Conservation (phyloP, 2,888 invertebrate genomes). For the Agonopterix heracliana region DNA sequence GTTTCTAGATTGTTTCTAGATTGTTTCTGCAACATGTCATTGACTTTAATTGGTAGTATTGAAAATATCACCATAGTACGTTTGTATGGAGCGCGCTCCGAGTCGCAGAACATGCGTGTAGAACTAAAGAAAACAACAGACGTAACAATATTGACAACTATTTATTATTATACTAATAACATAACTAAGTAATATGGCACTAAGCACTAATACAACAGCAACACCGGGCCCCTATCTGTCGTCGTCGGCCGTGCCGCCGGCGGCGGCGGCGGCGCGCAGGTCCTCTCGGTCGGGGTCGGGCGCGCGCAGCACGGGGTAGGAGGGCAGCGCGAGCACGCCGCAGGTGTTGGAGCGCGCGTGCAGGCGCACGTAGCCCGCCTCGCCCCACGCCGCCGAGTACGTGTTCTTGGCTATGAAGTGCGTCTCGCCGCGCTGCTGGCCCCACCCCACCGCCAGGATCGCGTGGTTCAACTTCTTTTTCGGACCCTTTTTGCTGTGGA, state of each 20-base stretch:
- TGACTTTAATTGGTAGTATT: too few relatives aligned
- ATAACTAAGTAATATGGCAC: too few relatives aligned
- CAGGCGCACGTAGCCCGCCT: conserved; percentile 46
- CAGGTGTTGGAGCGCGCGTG: conserved; percentile 52
- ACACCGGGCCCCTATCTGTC: background rate
- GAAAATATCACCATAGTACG: too few relatives aligned
- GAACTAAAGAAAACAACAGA: too few relatives aligned
- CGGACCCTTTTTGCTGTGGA: conserved; percentile 31
- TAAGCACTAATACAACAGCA: too few relatives aligned
- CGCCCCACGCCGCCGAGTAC: conserved; percentile 50
- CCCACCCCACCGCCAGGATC: conserved; percentile 60
- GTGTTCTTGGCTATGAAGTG: conserved; percentile 62
- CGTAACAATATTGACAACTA: too few relatives aligned
- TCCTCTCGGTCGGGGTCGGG: conserved; percentile 34
- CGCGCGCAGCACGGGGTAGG: conserved; percentile 42
- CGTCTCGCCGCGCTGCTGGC: conserved; percentile 34
- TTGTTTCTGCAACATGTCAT: too few relatives aligned
- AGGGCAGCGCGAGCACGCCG: conserved; percentile 47
- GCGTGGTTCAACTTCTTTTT: conserved; percentile 41
- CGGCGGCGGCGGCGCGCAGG: conserved; percentile 1
- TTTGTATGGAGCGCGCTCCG: too few relatives aligned
- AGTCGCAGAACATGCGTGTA: too few relatives aligned
- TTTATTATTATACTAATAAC: too few relatives aligned
- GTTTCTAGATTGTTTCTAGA: too few relatives aligned
- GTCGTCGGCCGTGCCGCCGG: conserved; percentile 5